phyloP scores from a whole-genome alignment of 53 echinoderm and acorn worm genomes.

The Stichopus horrens region DNA sequence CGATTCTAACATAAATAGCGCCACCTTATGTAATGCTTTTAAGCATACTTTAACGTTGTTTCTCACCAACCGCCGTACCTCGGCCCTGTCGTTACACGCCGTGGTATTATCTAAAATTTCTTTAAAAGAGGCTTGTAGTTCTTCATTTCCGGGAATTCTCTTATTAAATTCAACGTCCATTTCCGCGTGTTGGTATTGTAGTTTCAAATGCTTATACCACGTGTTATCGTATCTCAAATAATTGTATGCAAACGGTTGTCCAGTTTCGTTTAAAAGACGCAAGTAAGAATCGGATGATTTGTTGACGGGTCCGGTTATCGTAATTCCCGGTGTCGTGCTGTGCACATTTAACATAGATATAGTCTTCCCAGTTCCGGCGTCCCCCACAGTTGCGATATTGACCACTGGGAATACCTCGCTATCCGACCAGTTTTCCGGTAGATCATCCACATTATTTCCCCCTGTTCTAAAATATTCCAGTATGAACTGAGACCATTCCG shows the following conservation, averaged over 20 bases:
- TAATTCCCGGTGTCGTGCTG: not conserved
- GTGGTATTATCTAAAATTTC: not conserved
- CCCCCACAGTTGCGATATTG: not conserved
- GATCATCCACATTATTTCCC: not conserved
- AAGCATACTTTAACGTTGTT: not conserved
- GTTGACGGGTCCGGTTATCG: not conserved
- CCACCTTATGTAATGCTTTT: not conserved
- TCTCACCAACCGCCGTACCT: not conserved
- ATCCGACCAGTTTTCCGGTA: not conserved
- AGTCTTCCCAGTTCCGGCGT: constrained; percentile 4
- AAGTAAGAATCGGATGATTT: not conserved
- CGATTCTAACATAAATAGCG: not conserved
- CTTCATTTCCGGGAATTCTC: not conserved
- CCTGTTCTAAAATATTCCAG: not conserved
- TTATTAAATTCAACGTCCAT: not conserved
- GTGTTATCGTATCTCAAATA: not conserved
- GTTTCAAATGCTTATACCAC: not conserved
- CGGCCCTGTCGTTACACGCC: not conserved
- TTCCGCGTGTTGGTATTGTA: not conserved
- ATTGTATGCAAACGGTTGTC: not conserved
- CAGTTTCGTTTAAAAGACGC: not conserved
- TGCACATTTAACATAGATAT: constrained; percentile 10
- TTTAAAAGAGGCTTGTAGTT: not conserved
- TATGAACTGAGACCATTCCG: not conserved
- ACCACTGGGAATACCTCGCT: not conserved